Evolutionary conservation across 2,113 vertebrate genomes (phyloP).

Genomic region (Thunnus maccoyii): DNA sequence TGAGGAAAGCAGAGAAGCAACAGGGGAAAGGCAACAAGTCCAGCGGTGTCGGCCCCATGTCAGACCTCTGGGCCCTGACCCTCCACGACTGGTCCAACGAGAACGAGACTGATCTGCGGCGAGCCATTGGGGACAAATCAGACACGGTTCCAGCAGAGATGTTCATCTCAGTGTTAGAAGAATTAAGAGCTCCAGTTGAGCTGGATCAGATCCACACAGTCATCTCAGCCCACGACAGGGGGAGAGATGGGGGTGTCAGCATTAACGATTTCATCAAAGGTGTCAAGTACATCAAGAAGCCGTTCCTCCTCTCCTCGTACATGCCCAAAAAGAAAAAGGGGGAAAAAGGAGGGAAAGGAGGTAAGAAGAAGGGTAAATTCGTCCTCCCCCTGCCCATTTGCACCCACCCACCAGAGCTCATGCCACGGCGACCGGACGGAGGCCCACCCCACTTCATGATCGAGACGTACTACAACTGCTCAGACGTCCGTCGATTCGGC

Average conservation of each 20-base stretch:
- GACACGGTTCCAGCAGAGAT: slow-evolving; percentile 72
- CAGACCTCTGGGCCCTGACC: slow-evolving; percentile 84
- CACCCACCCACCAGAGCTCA: slow-evolving; percentile 73
- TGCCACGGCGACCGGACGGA: slow-evolving; percentile 80
- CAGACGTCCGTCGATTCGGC: slow-evolving; percentile 80
- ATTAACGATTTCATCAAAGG: slow-evolving; percentile 91
- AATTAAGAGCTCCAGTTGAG: slow-evolving; percentile 78
- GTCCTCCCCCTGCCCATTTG: slow-evolving; percentile 89
- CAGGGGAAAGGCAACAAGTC: slow-evolving; percentile 79
- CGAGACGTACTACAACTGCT: slow-evolving; percentile 80
- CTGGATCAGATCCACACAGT: slow-evolving; percentile 75
- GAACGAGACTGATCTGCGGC: slow-evolving; percentile 80
- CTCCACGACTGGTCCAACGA: slow-evolving; percentile 94
- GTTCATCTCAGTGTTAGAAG: slow-evolving; percentile 84
- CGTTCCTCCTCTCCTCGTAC: slow-evolving; percentile 85
- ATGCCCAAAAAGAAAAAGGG: slow-evolving; percentile 86
- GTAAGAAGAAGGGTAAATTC: slow-evolving; percentile 82
- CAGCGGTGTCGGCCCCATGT: slow-evolving; percentile 66
- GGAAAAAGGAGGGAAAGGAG: slow-evolving; percentile 79
- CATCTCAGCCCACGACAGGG: slow-evolving; percentile 81
- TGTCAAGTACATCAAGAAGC: slow-evolving; percentile 88
- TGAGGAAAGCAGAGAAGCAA: slow-evolving; percentile 85
- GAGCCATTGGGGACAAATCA: slow-evolving; percentile 73
- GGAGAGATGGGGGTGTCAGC: slow-evolving; percentile 75
- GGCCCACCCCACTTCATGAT: slow-evolving; percentile 91